Conservation (phyloP, 2,888 invertebrate genomes). For the Plusia festucae region DNA sequence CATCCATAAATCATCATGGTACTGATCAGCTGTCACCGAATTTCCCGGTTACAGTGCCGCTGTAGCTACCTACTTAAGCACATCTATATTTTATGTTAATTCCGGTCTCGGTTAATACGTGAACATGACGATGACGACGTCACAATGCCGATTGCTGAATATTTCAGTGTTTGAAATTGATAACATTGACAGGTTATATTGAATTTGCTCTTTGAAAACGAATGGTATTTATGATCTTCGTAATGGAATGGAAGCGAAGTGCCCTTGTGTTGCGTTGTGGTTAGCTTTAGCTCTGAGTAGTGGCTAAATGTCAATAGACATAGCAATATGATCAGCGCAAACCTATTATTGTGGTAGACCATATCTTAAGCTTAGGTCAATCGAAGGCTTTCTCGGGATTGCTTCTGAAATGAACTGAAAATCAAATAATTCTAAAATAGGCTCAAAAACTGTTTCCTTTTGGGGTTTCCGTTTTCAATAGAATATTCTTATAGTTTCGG, state of each 20-base stretch:
- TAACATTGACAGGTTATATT: conserved; percentile 2
- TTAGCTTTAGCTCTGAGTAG: neutral
- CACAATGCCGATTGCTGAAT: neutral
- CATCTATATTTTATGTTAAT: conserved; percentile 7
- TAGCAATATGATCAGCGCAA: conserved; percentile 1
- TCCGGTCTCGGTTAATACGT: neutral
- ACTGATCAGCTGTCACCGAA: conserved; percentile 11
- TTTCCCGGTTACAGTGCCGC: conserved; percentile 4
- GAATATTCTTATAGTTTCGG: no score
- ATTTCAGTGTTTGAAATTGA: conserved; percentile 5
- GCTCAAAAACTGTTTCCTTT: no score
- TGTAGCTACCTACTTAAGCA: conserved; percentile 5
- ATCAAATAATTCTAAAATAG: no score
- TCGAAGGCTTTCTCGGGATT: neutral
- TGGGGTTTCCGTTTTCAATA: no score
- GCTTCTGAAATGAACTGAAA: neutral
- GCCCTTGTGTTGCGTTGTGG: neutral
- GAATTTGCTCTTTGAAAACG: neutral
- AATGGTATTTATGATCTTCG: neutral
- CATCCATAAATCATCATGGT: conserved; percentile 9
- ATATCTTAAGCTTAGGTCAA: neutral
- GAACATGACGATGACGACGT: no score
- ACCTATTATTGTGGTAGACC: neutral
- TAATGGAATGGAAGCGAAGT: neutral
- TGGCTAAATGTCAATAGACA: neutral